phyloP scores from a whole-genome alignment of 2,113 vertebrate genomes.

The Eurystomus gularis region DNA sequence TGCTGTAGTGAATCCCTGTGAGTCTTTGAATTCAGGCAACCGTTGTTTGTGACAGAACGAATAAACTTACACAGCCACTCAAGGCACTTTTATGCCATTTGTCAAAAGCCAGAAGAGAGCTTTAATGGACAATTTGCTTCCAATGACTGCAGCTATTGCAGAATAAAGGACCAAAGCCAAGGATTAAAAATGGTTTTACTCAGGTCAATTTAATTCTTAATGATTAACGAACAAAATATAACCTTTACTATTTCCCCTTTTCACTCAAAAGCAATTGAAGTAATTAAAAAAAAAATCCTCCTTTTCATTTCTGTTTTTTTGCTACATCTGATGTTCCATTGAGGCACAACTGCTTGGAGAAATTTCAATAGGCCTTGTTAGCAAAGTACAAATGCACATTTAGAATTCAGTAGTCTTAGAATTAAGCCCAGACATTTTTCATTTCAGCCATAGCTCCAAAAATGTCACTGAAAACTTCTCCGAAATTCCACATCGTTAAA shows the following conservation, averaged over 20 bases:
- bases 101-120: constrained; percentile 58
- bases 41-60: constrained; percentile 50
- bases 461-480: not conserved
- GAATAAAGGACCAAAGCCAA: constrained; percentile 41
- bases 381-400: not conserved
- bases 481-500: not conserved
- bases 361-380: not conserved
- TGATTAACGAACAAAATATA: constrained; percentile 49
- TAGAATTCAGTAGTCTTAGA: not conserved
- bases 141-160: constrained; percentile 61
- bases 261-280: constrained; percentile 20
- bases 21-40: constrained; percentile 22
- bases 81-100: constrained; percentile 61
- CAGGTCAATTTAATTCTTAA: constrained; percentile 55
- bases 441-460: not conserved
- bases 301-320: not conserved
- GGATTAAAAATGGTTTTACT: constrained; percentile 59
- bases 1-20: not conserved
- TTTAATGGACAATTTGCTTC: constrained; percentile 74
- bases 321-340: not conserved
- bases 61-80: constrained; percentile 13
- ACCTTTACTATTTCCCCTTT: not conserved
- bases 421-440: not conserved
- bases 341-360: not conserved
- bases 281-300: not conserved